These are phyloP conservation scores for Pachymerium ferrugineum DNA, from an alignment of 2,888 invertebrate species.

Conservation along the genomic window DNA sequence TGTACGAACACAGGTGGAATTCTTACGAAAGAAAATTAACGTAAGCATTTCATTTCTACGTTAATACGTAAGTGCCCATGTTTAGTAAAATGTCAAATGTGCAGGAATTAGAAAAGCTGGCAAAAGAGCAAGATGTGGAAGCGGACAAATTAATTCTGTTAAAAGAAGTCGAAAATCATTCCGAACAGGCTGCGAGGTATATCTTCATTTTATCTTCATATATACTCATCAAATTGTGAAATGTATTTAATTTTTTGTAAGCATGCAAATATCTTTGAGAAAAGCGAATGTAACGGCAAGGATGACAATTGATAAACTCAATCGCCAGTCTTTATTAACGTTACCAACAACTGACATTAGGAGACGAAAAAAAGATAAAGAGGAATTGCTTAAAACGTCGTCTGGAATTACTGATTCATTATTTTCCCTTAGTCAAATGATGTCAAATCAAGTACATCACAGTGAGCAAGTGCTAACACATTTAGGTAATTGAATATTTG, in stretches of 20 bases:
- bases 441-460: constrained; percentile 79
- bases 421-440: constrained; percentile 72
- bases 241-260: constrained; percentile 4
- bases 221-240: not conserved
- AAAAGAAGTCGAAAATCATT: constrained; percentile 31
- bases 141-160: constrained; percentile 31
- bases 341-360: not conserved
- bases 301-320: constrained; percentile 32
- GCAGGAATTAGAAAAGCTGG: constrained; percentile 35
- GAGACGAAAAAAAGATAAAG: constrained; percentile 43
- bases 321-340: constrained; percentile 31
- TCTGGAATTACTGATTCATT: constrained; percentile 78
- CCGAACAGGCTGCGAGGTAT: constrained; percentile 32
- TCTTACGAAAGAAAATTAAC: constrained; percentile 31
- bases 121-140: constrained; percentile 35
- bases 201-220: not conserved
- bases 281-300: constrained; percentile 37
- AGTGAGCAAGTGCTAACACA: constrained; percentile 80
- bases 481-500: constrained; percentile 53
- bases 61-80: not conserved
- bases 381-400: constrained; percentile 56
- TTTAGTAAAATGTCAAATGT: too few relatives aligned
- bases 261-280: constrained; percentile 33
- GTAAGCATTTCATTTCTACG: constrained; percentile 18
- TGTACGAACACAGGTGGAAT: constrained; percentile 29